Evolutionary conservation across 2,797 vertebrate genomes (phyloP).

Genomic region (Thaleichthys pacificus): DNA sequence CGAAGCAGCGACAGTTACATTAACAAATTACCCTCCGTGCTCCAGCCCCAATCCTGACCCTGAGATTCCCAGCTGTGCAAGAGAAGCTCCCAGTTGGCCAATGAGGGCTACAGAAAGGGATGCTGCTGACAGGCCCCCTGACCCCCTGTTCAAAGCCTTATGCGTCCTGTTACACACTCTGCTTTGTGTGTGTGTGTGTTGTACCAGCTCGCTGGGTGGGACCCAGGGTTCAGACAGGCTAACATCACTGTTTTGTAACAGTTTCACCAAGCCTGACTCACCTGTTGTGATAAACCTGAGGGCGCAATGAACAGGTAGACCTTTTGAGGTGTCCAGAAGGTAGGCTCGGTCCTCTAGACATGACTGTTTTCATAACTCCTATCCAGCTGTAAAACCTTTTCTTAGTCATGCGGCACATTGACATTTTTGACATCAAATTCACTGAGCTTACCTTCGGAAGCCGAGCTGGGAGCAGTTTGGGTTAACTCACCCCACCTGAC

Average conservation of each 20-base stretch:
- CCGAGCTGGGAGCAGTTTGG: not conserved
- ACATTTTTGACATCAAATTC: not conserved
- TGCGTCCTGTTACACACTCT: constrained; percentile 29
- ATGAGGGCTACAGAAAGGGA: constrained; percentile 32
- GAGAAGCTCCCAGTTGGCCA: constrained; percentile 25
- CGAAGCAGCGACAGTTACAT: constrained; percentile 45
- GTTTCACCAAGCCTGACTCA: not conserved
- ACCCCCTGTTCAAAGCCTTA: constrained; percentile 9
- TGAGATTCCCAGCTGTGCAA: constrained; percentile 49
- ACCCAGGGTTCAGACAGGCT: constrained; percentile 14
- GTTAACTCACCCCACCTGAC: constrained; percentile 9
- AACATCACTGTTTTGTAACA: constrained; percentile 15
- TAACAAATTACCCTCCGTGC: constrained; percentile 37
- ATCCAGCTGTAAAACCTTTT: not conserved
- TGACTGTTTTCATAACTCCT: not conserved
- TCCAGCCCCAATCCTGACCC: constrained; percentile 24
- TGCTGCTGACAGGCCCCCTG: constrained; percentile 29
- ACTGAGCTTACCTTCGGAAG: not conserved
- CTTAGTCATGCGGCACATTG: not conserved
- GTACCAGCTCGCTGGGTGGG: constrained; percentile 17
- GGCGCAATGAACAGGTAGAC: not conserved
- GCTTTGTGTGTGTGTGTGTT: constrained; percentile 15
- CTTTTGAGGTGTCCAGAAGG: not conserved
- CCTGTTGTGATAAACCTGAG: not conserved
- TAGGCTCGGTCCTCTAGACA: too few species aligned